Percentiles rank a stretch among this genome's conserved stretches.
These are phyloP conservation scores for Meghimatium bilineatum DNA, from an alignment of 2,888 invertebrate species.

Conservation along the genomic window DNA sequence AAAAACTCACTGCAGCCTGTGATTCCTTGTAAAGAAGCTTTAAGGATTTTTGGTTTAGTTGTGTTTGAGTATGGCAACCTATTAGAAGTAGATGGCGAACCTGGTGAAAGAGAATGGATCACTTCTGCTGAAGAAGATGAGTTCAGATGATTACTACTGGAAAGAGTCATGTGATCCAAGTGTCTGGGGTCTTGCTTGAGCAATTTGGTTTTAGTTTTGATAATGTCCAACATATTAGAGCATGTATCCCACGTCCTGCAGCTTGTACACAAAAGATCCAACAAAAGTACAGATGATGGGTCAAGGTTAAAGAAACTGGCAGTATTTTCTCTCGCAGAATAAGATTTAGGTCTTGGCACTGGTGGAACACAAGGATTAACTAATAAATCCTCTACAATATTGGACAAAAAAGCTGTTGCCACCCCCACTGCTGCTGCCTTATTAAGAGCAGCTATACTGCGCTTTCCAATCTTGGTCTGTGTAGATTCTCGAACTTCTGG, in stretches of 20 bases:
- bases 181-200: conserved; percentile 35
- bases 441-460: conserved; percentile 58
- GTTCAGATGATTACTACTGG: background rate
- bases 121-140: background rate
- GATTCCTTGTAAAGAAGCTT: conserved; percentile 7
- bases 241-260: conserved; percentile 68
- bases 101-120: background rate
- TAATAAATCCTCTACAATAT: conserved; percentile 69
- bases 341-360: conserved; percentile 45
- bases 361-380: conserved; percentile 56
- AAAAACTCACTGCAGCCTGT: conserved; percentile 21
- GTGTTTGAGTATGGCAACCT: conserved; percentile 21
- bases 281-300: conserved; percentile 63
- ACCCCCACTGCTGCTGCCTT: conserved; percentile 72
- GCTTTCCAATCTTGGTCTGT: conserved; percentile 37
- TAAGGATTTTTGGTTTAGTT: conserved; percentile 22
- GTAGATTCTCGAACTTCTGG: conserved; percentile 37
- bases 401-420: conserved; percentile 67
- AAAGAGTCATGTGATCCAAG: background rate
- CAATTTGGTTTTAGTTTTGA: conserved; percentile 53
- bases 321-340: conserved; percentile 14
- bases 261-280: conserved; percentile 70
- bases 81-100: conserved; percentile 29
- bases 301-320: conserved; percentile 57
- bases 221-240: conserved; percentile 66